Percentiles rank a stretch among this genome's conserved stretches.
Conservation (phyloP, 2,797 vertebrate genomes). For the Mergus octosetaceus region DNA sequence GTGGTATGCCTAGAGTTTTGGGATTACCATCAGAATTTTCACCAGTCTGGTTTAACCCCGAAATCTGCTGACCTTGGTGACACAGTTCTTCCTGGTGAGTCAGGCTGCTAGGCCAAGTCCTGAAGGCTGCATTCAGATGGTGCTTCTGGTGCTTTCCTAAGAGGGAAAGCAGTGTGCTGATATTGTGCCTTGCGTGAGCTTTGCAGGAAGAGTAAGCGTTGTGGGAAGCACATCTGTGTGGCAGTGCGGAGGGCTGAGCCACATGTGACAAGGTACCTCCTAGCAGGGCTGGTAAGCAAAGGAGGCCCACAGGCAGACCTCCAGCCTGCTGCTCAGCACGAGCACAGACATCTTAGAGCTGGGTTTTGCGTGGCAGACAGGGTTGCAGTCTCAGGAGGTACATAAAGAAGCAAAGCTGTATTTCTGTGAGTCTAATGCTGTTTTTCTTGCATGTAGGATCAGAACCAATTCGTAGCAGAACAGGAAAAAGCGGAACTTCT, state of each 20-base stretch:
- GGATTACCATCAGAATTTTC: neutral
- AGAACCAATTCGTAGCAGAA: constrained; percentile 89
- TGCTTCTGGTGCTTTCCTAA: neutral
- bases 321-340: neutral
- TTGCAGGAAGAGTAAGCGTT: neutral
- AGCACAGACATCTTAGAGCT: neutral
- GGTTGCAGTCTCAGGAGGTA: neutral
- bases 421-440: neutral
- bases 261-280: neutral
- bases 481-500: constrained; percentile 91
- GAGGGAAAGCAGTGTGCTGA: neutral
- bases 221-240: neutral
- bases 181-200: neutral
- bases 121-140: neutral
- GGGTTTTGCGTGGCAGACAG: neutral
- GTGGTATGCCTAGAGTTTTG: neutral
- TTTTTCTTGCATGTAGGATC: constrained; percentile 77
- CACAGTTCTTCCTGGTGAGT: neutral
- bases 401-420: neutral
- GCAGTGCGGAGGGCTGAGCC: neutral
- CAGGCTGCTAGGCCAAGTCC: neutral
- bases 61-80: neutral
- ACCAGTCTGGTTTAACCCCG: neutral
- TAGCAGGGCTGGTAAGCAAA: neutral
- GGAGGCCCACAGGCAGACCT: neutral